Evolutionary conservation across 2,888 invertebrate species (phyloP).

Genomic region (Drosophila kambysellisi): DNA sequence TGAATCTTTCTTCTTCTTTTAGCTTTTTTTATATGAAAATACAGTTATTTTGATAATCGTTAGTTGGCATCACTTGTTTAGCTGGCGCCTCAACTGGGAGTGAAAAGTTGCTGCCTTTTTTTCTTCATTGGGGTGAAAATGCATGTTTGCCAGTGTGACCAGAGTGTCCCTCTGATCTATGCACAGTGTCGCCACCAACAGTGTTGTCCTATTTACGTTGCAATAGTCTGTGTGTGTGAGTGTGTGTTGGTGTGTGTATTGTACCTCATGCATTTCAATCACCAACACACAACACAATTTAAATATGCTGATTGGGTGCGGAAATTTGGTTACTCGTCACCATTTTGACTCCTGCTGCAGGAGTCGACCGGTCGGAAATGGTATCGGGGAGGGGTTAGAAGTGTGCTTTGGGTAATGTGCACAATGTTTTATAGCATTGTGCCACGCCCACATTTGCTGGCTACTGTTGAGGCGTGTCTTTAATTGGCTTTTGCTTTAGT

Average conservation of each 20-base stretch:
- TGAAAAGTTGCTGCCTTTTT: conserved; percentile 23
- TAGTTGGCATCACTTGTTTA: neutral
- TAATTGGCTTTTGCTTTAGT: conserved; percentile 65
- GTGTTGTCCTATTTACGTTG: conserved; percentile 56
- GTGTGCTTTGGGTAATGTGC: conserved; percentile 11
- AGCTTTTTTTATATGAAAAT: neutral
- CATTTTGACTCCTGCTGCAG: conserved; percentile 5
- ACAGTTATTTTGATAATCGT: neutral
- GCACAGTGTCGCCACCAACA: conserved; percentile 26
- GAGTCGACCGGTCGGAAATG: neutral
- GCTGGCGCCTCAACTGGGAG: conserved; percentile 19
- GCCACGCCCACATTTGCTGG: conserved; percentile 35
- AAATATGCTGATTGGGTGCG: conserved; percentile 79
- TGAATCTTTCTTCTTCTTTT: neutral
- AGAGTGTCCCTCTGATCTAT: conserved; percentile 52
- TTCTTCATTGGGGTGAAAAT: conserved; percentile 47
- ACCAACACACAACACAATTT: conserved; percentile 77
- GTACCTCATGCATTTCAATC: conserved; percentile 76
- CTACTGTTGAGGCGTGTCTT: conserved; percentile 48
- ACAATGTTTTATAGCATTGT: conserved; percentile 41
- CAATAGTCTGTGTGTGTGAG: neutral
- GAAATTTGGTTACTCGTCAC: conserved; percentile 65
- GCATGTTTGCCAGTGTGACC: conserved; percentile 70
- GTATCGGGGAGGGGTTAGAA: neutral
- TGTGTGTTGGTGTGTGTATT: conserved; percentile 9